Conservation (phyloP, 2,888 invertebrate species). For the Trachelus iudaicus region DNA sequence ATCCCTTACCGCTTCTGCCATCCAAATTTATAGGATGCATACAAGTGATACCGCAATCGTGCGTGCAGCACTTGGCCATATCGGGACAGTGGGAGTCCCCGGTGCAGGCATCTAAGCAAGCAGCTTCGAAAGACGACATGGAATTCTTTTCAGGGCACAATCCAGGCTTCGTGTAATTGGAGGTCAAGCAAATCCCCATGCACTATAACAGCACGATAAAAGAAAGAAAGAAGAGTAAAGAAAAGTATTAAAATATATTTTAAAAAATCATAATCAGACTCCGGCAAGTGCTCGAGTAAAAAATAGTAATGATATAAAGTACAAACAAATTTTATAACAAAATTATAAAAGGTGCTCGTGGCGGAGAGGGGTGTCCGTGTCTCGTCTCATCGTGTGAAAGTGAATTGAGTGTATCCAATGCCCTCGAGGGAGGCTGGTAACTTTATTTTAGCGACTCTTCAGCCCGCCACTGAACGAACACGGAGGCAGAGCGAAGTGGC, state of each 20-base stretch:
- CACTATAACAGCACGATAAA: conserved; percentile 66
- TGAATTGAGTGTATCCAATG: conserved; percentile 1
- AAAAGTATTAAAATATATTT: no score
- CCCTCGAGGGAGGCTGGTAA: background rate
- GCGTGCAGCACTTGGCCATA: conserved; percentile 76
- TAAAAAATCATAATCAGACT: no score
- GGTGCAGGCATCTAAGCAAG: conserved; percentile 72
- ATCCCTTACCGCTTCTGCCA: conserved; percentile 69
- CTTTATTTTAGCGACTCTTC: no score
- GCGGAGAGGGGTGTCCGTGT: no score
- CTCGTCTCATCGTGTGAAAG: no score
- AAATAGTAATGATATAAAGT: background rate
- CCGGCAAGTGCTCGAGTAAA: background rate
- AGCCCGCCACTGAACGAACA: no score
- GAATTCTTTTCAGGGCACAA: conserved; percentile 61
- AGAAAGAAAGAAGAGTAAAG: no score
- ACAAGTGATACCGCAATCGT: conserved; percentile 77
- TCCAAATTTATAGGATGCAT: conserved; percentile 73
- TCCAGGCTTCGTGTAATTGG: conserved; percentile 67
- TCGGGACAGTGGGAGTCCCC: conserved; percentile 78
- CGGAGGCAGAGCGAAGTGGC: no score
- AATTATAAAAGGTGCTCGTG: no score
- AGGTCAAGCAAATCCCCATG: conserved; percentile 69
- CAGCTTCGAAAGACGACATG: conserved; percentile 70
- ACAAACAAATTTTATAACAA: background rate